Base-by-base conservation (phyloP, 2,113 vertebrate species). In the Bos indicus region DNA sequence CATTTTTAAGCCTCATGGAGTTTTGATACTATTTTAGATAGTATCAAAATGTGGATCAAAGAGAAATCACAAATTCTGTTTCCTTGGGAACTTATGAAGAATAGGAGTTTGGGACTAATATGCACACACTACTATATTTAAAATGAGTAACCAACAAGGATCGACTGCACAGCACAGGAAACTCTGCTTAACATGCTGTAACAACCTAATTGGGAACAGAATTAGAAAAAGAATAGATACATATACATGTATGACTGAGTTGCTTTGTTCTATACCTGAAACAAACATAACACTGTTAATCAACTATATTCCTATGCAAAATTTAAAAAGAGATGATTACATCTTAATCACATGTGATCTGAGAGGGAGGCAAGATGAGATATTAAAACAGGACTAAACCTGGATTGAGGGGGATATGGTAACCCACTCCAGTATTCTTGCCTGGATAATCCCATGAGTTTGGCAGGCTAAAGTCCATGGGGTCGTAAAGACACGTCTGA, bases 1-100 rank as follows among this genome's bases (percentile, higher is more conserved):
- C 86, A 36, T 19, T 84, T 11, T 60, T 88, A 64, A 81, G 36
- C 28, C 4, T 62, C 36, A 28, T 15, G 12, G 71, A 54, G n/a
- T 80, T 93, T 71, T 59, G 8, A 59, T 84, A 71, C 17, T 78
- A 9, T 87, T 90, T 96, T 77, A 57, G 48, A 14, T n/a, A 51
- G 2, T 19, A 71, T 80, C 25, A 52, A 80, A 71, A 96, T 51
- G 15, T 40, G 19, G 10, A n/a, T 78, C 25, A 67, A 74, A 82
- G 33, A 92, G 81, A 78, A 87, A 77, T 78, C 28, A 77, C 60
- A 52, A 83, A 30, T 93, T 98, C 71, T 91, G 57, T 98, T 97
- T 98, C 80, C 56, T 26, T 94, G 92, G 33, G 90, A 95, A 74
- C 80, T 92, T 94, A 77, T 97, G 90, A 98, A 30, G n/a, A 96